These are phyloP conservation scores for Chitala chitala DNA, from an alignment of 2,113 vertebrate species.

Conservation along the genomic window DNA sequence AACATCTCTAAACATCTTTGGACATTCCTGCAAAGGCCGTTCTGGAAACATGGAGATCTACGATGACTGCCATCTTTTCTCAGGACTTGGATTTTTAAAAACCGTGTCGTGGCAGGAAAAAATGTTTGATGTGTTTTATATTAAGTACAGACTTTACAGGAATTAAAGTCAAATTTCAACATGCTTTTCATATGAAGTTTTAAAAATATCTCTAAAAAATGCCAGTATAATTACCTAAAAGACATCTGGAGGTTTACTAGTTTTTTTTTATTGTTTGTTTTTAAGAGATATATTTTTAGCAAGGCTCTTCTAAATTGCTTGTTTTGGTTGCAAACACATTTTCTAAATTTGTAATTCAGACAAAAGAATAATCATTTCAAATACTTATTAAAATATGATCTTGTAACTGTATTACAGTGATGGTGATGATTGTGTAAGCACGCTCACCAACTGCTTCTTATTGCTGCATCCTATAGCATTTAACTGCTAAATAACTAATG, in stretches of 20 bases:
- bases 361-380: not conserved
- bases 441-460: too few relatives aligned
- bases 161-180: not conserved
- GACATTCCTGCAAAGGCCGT: too few relatives aligned
- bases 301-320: not conserved
- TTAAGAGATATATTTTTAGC: not conserved
- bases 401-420: too few relatives aligned
- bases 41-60: too few relatives aligned
- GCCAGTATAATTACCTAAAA: not conserved
- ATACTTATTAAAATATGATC: not conserved
- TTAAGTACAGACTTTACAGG: not conserved
- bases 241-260: too few relatives aligned
- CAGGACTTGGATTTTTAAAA: not conserved
- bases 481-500: not conserved
- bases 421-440: too few relatives aligned
- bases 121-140: not conserved
- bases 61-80: too few relatives aligned
- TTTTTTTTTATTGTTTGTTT: not conserved
- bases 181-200: not conserved
- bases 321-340: not conserved
- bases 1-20: not conserved
- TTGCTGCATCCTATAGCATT: too few relatives aligned
- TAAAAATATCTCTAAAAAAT: not conserved
- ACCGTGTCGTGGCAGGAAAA: not conserved
- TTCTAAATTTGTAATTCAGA: not conserved